Conservation (phyloP, 2,113 vertebrate species). For the Archilochus colubris region DNA sequence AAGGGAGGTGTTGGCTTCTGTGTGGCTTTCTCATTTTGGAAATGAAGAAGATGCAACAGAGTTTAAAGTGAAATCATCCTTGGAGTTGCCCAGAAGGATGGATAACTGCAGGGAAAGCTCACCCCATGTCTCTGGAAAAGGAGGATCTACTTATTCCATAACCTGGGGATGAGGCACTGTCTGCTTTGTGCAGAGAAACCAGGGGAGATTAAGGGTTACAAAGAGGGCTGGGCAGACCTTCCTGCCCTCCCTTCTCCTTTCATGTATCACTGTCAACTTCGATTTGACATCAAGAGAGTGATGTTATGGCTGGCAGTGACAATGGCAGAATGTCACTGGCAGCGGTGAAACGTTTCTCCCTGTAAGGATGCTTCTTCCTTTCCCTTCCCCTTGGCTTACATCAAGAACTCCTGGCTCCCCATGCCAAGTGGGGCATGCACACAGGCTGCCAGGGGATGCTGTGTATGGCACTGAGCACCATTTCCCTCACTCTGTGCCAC, state of each 20-base stretch:
- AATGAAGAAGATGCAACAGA: not conserved
- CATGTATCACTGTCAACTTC: constrained; percentile 5
- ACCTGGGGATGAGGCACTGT: not conserved
- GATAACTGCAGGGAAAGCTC: not conserved
- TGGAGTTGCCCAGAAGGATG: not conserved
- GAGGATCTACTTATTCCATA: not conserved
- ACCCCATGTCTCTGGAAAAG: not conserved
- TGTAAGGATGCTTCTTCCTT: not conserved
- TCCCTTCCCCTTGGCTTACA: not conserved
- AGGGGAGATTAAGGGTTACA: not conserved
- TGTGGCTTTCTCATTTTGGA: not conserved
- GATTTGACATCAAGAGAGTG: not conserved
- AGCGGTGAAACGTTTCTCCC: constrained; percentile 16
- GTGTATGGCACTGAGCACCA: fast-evolving
- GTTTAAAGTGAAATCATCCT: not conserved
- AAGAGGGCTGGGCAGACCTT: not conserved
- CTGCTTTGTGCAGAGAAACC: not conserved
- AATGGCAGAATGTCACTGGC: constrained; percentile 21
- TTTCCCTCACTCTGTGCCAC: not conserved
- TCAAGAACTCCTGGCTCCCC: not conserved
- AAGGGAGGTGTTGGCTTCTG: not conserved
- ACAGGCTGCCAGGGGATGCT: not conserved
- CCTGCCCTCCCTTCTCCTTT: not conserved
- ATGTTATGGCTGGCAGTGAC: not conserved
- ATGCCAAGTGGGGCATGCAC: not conserved